Percentiles rank a stretch among this genome's conserved stretches.
These are phyloP conservation scores for Poeciliopsis infans DNA, from an alignment of 2,797 vertebrate genomes.

Conservation along the genomic window DNA sequence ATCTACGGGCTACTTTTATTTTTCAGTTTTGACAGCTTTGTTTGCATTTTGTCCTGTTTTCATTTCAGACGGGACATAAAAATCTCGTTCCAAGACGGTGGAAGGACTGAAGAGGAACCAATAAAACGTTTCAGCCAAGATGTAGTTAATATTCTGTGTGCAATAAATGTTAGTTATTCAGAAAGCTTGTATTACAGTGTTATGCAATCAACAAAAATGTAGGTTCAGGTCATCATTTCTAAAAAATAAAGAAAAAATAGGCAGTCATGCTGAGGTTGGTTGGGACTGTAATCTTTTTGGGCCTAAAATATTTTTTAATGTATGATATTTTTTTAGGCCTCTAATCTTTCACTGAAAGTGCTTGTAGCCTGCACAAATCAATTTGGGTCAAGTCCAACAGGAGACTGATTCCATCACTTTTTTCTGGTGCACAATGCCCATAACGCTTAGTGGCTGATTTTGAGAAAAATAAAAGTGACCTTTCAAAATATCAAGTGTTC, in stretches of 20 bases:
- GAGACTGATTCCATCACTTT: constrained; percentile 23
- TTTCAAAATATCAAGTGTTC: constrained; percentile 21
- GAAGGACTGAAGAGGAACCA: not conserved
- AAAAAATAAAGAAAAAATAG: not conserved
- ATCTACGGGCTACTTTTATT: constrained; percentile 41
- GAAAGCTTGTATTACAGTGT: not conserved
- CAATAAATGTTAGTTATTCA: not conserved
- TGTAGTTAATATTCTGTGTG: not conserved
- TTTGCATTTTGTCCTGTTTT: constrained; percentile 19
- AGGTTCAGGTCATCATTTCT: not conserved
- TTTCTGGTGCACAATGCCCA: constrained; percentile 26
- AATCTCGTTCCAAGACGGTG: not conserved
- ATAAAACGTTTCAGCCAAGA: not conserved
- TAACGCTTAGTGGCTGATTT: constrained; percentile 10
- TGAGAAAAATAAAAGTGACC: constrained; percentile 5
- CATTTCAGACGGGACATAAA: constrained; percentile 2
- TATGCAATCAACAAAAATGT: not conserved
- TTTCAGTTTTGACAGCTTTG: constrained; percentile 25
- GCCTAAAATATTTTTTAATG: not conserved
- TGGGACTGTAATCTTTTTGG: not conserved
- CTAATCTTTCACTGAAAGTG: constrained; percentile 25
- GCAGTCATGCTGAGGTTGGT: not conserved
- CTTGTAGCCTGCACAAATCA: constrained; percentile 10
- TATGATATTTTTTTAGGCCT: not conserved
- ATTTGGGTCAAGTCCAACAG: constrained; percentile 41